phyloP scores from a whole-genome alignment of 2,113 vertebrate species.

The Gnathonemus longibarbis region DNA sequence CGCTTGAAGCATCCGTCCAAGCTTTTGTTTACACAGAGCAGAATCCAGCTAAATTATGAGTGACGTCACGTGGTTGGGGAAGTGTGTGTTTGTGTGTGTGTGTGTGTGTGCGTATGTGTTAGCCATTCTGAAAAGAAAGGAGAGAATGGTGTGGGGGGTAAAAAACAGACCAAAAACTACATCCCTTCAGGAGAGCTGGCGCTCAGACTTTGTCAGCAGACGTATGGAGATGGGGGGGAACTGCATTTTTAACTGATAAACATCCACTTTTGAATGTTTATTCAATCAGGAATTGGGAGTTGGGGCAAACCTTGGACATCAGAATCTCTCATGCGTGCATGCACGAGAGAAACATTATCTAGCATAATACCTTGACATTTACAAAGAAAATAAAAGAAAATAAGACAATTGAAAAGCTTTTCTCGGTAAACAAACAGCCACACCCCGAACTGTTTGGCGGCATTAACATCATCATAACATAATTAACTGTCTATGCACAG shows the following conservation, averaged over 20 bases:
- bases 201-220: neutral
- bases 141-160: neutral
- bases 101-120: too few relatives aligned
- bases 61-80: neutral
- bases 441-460: neutral
- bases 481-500: neutral
- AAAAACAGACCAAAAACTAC: neutral
- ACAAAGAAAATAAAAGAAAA: neutral
- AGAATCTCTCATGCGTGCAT: neutral
- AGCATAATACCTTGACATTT: neutral
- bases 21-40: neutral
- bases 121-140: neutral
- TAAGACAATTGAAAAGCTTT: neutral
- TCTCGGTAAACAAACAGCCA: neutral
- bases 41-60: neutral
- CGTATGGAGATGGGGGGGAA: neutral
- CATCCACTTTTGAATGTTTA: neutral
- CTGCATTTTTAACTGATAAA: neutral
- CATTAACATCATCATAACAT: neutral
- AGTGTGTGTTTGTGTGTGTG: neutral
- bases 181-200: neutral
- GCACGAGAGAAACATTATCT: neutral
- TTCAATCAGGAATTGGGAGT: neutral
- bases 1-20: neutral
- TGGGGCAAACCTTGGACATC: neutral